Percentiles rank a stretch among this genome's conserved stretches.
Evolutionary conservation across 2,888 invertebrate genomes (phyloP).

Genomic region (Neoaliturus tenellus): DNA sequence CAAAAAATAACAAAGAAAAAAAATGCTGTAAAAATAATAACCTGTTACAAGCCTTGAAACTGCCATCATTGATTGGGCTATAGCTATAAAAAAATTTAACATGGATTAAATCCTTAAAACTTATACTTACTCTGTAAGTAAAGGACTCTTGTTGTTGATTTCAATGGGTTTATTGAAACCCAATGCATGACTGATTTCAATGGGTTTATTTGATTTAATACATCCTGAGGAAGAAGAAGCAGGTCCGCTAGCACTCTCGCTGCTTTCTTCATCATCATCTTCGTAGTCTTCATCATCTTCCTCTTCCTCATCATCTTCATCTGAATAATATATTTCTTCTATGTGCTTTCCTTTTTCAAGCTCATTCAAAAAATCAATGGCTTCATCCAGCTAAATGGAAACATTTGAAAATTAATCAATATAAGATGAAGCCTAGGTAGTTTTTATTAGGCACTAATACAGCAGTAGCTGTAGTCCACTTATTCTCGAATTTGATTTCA

Average conservation of each 20-base stretch:
- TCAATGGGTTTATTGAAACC: not conserved
- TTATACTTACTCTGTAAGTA: constrained; percentile 26
- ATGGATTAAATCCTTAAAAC: too few species aligned
- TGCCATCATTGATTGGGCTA: too few species aligned
- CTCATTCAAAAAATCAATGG: constrained; percentile 16
- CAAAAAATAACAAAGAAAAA: too few species aligned
- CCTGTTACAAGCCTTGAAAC: too few species aligned
- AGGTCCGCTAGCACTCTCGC: not conserved
- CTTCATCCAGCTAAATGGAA: constrained; percentile 17
- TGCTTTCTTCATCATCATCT: constrained; percentile 18
- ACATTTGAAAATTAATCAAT: too few species aligned
- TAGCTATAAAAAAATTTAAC: too few species aligned
- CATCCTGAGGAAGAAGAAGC: not conserved
- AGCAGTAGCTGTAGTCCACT: too few species aligned
- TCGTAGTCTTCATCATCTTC: constrained; percentile 23
- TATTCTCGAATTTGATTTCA: too few species aligned
- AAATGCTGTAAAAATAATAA: too few species aligned
- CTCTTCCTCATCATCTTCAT: constrained; percentile 8
- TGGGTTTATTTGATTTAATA: not conserved
- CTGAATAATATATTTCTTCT: constrained; percentile 37
- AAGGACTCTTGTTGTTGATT: constrained; percentile 4
- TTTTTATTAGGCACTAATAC: too few species aligned
- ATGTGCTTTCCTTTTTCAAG: constrained; percentile 7
- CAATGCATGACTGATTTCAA: too few species aligned
- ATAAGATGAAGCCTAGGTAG: too few species aligned